Evolutionary conservation across 2,888 invertebrate genomes (phyloP).

Genomic region (Pandemis corylana): DNA sequence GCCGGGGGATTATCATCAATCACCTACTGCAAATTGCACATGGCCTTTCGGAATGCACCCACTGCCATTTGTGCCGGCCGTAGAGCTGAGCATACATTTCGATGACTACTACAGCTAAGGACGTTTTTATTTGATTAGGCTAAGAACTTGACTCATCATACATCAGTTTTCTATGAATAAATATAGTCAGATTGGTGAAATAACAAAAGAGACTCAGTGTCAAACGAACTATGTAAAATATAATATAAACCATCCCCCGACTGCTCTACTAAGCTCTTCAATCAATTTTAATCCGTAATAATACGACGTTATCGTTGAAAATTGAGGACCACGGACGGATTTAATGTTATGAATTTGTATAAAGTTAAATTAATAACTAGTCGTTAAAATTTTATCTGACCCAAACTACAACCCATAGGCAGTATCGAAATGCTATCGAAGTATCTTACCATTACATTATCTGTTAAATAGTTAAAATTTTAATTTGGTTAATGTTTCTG

Average conservation of each 20-base stretch:
- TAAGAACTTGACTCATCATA: too few relatives aligned
- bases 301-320: background rate
- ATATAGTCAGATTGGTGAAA: too few relatives aligned
- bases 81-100: slow-evolving; percentile 34
- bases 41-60: slow-evolving; percentile 75
- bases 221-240: too few relatives aligned
- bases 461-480: too few relatives aligned
- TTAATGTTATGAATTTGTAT: background rate
- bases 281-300: background rate
- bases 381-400: slow-evolving; percentile 1
- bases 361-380: slow-evolving; percentile 3
- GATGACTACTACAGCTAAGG: background rate
- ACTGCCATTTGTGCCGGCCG: slow-evolving; percentile 68
- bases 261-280: background rate
- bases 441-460: background rate
- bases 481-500: too few relatives aligned
- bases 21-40: slow-evolving; percentile 78
- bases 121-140: background rate
- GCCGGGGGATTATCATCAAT: slow-evolving; percentile 79
- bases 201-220: too few relatives aligned
- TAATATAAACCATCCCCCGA: too few relatives aligned
- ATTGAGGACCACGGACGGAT: background rate
- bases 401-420: background rate
- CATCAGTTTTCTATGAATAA: too few relatives aligned
- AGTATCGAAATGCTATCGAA: background rate